Conservation (phyloP, 2,888 invertebrate genomes). For the Augiades crinisus region DNA sequence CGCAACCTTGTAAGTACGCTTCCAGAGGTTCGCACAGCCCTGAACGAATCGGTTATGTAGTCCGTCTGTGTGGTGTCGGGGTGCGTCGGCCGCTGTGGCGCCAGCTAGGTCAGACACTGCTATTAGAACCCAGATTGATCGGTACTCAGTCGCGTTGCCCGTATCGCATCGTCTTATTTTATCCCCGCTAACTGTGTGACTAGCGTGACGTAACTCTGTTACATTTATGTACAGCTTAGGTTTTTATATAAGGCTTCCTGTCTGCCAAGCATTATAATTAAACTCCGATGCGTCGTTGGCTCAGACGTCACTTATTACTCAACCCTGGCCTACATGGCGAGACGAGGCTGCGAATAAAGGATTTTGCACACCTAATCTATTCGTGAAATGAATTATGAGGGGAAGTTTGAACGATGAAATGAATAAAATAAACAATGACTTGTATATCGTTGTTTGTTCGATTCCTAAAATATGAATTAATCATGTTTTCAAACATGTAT, state of each 20-base stretch:
- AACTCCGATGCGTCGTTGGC: conserved; percentile 33
- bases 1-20: conserved; percentile 17
- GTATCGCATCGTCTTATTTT: conserved; percentile 47
- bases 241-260: conserved; percentile 57
- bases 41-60: conserved; percentile 33
- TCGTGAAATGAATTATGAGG: conserved; percentile 25
- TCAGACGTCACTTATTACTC: conserved; percentile 24
- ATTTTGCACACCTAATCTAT: conserved; percentile 29
- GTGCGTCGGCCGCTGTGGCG: conserved; percentile 64
- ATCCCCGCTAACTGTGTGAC: conserved; percentile 36
- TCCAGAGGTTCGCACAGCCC: conserved; percentile 23
- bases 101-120: conserved; percentile 69
- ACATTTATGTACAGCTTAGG: conserved; percentile 44
- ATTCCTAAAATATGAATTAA: conserved; percentile 1
- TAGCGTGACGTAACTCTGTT: conserved; percentile 37
- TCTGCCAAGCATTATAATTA: conserved; percentile 45
- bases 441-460: conserved; percentile 20
- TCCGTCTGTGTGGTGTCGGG: conserved; percentile 44
- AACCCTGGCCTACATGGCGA: conserved; percentile 32
- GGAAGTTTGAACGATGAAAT: conserved; percentile 14
- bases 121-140: conserved; percentile 74
- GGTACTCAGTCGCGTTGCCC: conserved; percentile 53
- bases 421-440: conserved; percentile 24
- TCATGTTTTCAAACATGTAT: conserved; percentile 17
- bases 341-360: conserved; percentile 35